Percentiles rank a stretch among this genome's conserved stretches.
phyloP scores from a whole-genome alignment of 2,888 invertebrate species.

The Poecilus cupreus region DNA sequence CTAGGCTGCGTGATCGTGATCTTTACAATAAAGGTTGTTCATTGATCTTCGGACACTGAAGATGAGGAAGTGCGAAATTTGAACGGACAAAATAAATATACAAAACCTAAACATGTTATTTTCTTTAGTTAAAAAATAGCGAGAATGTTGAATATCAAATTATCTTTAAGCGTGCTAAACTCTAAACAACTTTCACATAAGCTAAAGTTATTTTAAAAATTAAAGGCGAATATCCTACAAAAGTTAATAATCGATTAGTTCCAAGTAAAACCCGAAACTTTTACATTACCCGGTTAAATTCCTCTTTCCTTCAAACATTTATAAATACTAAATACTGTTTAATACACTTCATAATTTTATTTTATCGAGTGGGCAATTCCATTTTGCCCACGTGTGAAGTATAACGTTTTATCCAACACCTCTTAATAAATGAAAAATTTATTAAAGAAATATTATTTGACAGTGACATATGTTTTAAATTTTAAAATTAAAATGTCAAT shows the following conservation, averaged over 20 bases:
- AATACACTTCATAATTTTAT: neutral
- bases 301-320: neutral
- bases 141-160: conserved; percentile 25
- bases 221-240: conserved; percentile 23
- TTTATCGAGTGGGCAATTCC: too few relatives aligned
- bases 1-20: conserved; percentile 9
- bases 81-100: neutral
- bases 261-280: neutral
- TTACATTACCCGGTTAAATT: neutral
- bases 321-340: neutral
- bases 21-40: neutral
- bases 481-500: neutral
- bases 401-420: too few relatives aligned
- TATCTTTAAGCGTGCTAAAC: neutral
- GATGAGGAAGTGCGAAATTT: neutral
- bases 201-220: conserved; percentile 2
- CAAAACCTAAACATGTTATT: neutral
- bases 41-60: neutral
- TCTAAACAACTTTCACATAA: conserved; percentile 18
- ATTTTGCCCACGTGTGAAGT: too few relatives aligned
- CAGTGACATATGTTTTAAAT: neutral
- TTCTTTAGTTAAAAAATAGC: too few relatives aligned
- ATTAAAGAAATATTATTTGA: too few relatives aligned
- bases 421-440: too few relatives aligned
- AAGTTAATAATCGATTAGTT: conserved; percentile 7